Conservation (phyloP, 1,140 invertebrate genomes). For the Lordiphosa stackelbergi region DNA sequence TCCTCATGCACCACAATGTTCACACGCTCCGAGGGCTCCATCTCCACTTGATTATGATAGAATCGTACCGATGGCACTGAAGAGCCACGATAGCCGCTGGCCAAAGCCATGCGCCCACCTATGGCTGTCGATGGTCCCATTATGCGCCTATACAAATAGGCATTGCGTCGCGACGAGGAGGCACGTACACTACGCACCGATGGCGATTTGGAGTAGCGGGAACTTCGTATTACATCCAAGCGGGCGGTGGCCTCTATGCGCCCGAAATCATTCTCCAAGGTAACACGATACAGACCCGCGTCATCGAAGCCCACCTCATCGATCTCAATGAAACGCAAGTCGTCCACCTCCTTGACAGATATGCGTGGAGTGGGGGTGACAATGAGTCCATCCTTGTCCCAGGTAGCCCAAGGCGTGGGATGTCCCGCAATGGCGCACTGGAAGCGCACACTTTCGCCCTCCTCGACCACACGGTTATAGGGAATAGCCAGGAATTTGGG, state of each 20-base stretch:
- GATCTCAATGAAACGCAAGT: constrained; percentile 87
- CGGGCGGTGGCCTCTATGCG: constrained; percentile 87
- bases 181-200: constrained; percentile 77
- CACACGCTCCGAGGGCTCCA: constrained; percentile 62
- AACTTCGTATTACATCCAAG: constrained; percentile 86
- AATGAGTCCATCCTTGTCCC: constrained; percentile 87
- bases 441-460: constrained; percentile 88
- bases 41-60: constrained; percentile 80
- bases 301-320: constrained; percentile 86
- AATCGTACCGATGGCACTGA: constrained; percentile 81
- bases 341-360: constrained; percentile 85
- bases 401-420: constrained; percentile 86
- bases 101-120: constrained; percentile 80
- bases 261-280: constrained; percentile 89
- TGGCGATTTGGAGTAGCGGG: constrained; percentile 72
- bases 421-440: constrained; percentile 88
- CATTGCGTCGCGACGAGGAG: constrained; percentile 75
- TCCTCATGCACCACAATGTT: constrained; percentile 61
- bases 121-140: constrained; percentile 77
- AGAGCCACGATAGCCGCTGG: constrained; percentile 79
- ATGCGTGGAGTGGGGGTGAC: constrained; percentile 83
- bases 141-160: constrained; percentile 65
- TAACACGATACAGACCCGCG: constrained; percentile 88
- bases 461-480: constrained; percentile 88
- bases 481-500: constrained; percentile 93